phyloP scores from a whole-genome alignment of 2,888 invertebrate genomes.

The Leptinotarsa tumamoca region DNA sequence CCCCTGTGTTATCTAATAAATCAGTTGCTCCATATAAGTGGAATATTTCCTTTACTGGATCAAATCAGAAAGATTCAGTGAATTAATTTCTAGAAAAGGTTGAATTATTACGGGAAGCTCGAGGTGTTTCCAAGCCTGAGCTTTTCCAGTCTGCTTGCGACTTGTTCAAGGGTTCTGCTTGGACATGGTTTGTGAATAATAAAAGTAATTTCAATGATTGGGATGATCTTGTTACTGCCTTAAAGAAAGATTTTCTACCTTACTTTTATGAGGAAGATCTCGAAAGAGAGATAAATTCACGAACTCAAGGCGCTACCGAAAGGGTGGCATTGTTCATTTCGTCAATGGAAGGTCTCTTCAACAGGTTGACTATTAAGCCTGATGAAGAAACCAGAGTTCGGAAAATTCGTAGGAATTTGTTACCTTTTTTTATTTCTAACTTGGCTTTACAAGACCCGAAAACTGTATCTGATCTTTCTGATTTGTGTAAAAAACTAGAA shows the following conservation, averaged over 20 bases:
- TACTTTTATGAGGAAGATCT: slow-evolving; percentile 32
- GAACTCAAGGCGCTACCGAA: slow-evolving; percentile 30
- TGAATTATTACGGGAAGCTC: slow-evolving; percentile 19
- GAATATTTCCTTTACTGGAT: slow-evolving; percentile 26
- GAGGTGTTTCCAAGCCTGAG: slow-evolving; percentile 23
- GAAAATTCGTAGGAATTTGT: slow-evolving; percentile 26
- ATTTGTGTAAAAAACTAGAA: slow-evolving; percentile 21
- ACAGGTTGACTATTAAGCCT: slow-evolving; percentile 14
- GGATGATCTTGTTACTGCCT: slow-evolving; percentile 24
- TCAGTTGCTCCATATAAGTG: slow-evolving; percentile 32
- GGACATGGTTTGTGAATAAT: slow-evolving; percentile 31
- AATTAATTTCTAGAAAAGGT: slow-evolving; percentile 30
- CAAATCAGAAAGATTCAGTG: slow-evolving; percentile 30
- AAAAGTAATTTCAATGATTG: slow-evolving; percentile 17
- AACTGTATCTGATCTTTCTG: slow-evolving; percentile 22
- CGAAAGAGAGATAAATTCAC: slow-evolving; percentile 15
- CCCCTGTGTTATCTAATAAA: slow-evolving; percentile 16
- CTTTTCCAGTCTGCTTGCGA: slow-evolving; percentile 30
- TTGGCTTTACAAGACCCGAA: slow-evolving; percentile 22
- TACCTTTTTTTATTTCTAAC: slow-evolving; percentile 23
- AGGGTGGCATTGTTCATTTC: slow-evolving; percentile 15
- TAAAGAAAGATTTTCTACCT: slow-evolving; percentile 29
- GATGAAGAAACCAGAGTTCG: slow-evolving; percentile 8
- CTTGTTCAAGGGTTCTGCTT: slow-evolving; percentile 29
- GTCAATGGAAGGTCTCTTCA: slow-evolving; percentile 28